Evolutionary conservation across 2,797 vertebrate species (phyloP).

Genomic region (Buphagus erythrorhynchus): DNA sequence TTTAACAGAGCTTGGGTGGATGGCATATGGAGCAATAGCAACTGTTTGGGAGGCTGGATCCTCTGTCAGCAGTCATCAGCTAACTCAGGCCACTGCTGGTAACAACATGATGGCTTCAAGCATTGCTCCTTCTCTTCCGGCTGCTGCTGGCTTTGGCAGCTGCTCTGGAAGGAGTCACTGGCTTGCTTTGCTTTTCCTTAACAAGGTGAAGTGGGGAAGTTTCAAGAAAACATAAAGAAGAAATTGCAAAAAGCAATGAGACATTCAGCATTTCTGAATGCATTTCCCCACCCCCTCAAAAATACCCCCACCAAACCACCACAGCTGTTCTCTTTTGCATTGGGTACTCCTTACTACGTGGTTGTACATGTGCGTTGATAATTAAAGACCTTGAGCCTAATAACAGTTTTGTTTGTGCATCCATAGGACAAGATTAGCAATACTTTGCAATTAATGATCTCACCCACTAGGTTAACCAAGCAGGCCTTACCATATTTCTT

Average conservation of each 20-base stretch:
- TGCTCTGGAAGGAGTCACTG: neutral
- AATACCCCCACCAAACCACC: neutral
- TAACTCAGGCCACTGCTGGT: neutral
- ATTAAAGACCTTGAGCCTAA: neutral
- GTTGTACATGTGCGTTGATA: neutral
- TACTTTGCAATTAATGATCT: constrained; percentile 44
- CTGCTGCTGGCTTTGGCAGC: neutral
- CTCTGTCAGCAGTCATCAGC: neutral
- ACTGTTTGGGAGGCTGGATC: neutral
- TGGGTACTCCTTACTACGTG: neutral
- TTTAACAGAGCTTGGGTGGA: neutral
- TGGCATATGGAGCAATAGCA: neutral
- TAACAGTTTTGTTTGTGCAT: neutral
- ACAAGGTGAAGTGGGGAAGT: neutral
- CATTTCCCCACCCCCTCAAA: rapidly evolving
- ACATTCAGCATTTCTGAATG: neutral
- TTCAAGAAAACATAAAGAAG: neutral
- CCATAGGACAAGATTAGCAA: neutral
- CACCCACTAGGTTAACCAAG: constrained; percentile 76
- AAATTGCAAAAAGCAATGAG: neutral
- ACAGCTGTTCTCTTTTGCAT: neutral
- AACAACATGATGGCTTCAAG: constrained; percentile 16
- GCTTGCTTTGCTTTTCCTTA: neutral
- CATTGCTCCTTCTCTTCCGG: neutral
- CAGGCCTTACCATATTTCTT: constrained; percentile 74